These are phyloP conservation scores for Caenorhabditis japonica DNA, from an alignment of 2,888 invertebrate species.

Conservation along the genomic window DNA sequence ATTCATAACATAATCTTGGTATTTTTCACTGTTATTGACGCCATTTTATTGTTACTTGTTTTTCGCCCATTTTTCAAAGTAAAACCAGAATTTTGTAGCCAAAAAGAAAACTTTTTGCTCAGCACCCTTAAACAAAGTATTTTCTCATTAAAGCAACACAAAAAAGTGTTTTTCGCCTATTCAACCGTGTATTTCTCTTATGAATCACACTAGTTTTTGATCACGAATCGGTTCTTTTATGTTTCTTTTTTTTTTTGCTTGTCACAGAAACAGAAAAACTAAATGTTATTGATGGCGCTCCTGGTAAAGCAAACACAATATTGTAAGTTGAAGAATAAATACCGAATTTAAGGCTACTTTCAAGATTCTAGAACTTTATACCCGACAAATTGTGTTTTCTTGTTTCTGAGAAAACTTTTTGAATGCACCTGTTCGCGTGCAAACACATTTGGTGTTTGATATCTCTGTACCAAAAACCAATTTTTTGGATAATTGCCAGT, in stretches of 20 bases:
- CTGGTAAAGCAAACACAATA: conserved; percentile 21
- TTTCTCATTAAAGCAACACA: no score
- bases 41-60: background rate
- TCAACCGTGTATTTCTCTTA: no score
- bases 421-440: no score
- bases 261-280: background rate
- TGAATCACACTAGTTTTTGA: no score
- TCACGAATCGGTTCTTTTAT: no score
- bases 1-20: conserved; percentile 9
- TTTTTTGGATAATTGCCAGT: no score
- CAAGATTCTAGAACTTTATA: background rate
- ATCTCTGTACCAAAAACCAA: no score
- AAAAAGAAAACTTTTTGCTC: background rate
- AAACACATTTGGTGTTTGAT: no score
- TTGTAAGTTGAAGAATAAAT: background rate
- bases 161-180: no score
- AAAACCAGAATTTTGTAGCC: background rate
- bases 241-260: no score
- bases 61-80: background rate
- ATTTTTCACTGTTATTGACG: background rate
- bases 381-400: background rate
- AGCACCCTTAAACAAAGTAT: no score
- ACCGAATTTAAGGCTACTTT: conserved; percentile 5
- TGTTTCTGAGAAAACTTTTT: no score
- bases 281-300: conserved; percentile 8